phyloP scores from a whole-genome alignment of 2,888 invertebrate species.

The Tetheella fluctuosa region DNA sequence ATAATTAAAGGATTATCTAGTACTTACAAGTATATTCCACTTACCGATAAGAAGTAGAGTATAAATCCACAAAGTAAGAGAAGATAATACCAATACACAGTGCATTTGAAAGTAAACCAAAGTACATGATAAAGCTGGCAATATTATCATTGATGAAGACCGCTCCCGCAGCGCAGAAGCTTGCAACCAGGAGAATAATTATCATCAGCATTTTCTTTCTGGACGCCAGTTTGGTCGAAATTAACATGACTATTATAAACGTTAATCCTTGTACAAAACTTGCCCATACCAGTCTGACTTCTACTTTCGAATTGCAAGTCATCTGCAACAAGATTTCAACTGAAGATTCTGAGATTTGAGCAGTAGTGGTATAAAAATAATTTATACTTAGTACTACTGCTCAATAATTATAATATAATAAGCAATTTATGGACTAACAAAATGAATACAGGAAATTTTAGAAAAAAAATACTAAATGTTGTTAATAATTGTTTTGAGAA shows the following conservation, averaged over 20 bases:
- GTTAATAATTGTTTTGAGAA: too few relatives aligned
- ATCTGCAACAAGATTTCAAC: slow-evolving; percentile 18
- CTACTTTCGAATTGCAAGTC: slow-evolving; percentile 25
- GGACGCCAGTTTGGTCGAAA: slow-evolving; percentile 34
- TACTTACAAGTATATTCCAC: background rate
- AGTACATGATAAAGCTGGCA: slow-evolving; percentile 39
- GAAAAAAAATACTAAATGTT: too few relatives aligned
- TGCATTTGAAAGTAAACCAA: slow-evolving; percentile 42
- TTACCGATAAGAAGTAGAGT: slow-evolving; percentile 14
- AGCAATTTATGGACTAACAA: too few relatives aligned
- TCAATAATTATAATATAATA: too few relatives aligned
- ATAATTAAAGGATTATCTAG: too few relatives aligned
- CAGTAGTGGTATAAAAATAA: too few relatives aligned
- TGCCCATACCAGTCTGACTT: slow-evolving; percentile 28
- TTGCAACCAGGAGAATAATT: slow-evolving; percentile 28
- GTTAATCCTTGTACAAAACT: slow-evolving; percentile 29
- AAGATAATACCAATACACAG: slow-evolving; percentile 41
- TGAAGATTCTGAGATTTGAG: too few relatives aligned
- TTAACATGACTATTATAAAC: slow-evolving; percentile 33
- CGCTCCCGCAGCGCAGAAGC: slow-evolving; percentile 32
- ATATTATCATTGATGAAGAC: slow-evolving; percentile 32
- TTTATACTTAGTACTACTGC: too few relatives aligned
- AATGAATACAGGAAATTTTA: too few relatives aligned
- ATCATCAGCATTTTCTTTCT: slow-evolving; percentile 41
- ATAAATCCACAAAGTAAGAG: slow-evolving; percentile 34